Conservation (phyloP, 2,113 vertebrate genomes). For the Mastomys natalensis region DNA sequence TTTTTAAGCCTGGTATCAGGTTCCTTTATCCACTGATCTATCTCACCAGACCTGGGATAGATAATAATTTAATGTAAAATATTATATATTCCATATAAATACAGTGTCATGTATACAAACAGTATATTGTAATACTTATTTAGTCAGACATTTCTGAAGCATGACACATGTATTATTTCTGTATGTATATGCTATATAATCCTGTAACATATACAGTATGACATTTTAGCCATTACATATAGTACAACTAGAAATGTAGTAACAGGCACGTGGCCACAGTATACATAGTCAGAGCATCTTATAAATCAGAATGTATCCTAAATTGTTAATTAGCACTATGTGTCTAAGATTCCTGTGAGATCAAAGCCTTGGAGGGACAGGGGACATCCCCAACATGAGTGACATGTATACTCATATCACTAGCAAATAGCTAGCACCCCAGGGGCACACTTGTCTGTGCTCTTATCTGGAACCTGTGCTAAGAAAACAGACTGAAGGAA, state of each 20-base stretch:
- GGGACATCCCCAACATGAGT: accelerated
- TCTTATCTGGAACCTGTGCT: not conserved
- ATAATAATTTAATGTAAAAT: not conserved
- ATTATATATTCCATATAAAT: not conserved
- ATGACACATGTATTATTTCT: not conserved
- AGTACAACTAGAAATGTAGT: too few relatives aligned
- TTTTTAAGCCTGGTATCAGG: not conserved
- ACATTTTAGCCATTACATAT: not conserved
- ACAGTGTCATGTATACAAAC: not conserved
- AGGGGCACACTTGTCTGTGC: not conserved
- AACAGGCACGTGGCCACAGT: not conserved
- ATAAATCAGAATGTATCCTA: not conserved
- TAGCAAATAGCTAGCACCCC: accelerated
- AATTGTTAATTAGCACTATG: too few relatives aligned
- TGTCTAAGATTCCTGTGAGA: not conserved
- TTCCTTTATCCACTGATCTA: not conserved
- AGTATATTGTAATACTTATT: not conserved
- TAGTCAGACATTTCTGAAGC: not conserved
- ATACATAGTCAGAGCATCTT: not conserved
- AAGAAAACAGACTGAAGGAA: accelerated
- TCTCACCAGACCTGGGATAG: not conserved
- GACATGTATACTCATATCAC: too few relatives aligned
- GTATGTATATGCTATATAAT: not conserved
- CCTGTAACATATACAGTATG: accelerated
- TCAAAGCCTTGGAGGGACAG: not conserved